phyloP scores from a whole-genome alignment of 2,797 vertebrate genomes.

The Stomatorhinus walkeri region DNA sequence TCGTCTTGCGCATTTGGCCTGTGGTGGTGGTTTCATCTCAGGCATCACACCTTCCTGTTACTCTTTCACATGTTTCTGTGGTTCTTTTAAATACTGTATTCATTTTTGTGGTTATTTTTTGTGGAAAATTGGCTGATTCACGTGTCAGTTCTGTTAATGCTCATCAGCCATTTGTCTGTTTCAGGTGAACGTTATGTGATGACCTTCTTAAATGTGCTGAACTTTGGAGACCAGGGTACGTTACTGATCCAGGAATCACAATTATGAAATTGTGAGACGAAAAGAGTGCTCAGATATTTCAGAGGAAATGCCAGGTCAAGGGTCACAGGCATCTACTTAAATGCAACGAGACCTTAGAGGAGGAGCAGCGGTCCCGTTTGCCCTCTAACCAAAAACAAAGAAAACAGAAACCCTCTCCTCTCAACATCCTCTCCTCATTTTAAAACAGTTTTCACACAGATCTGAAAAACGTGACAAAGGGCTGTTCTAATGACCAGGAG shows the following conservation, averaged over 20 bases:
- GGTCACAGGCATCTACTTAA: not conserved
- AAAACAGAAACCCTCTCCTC: not conserved
- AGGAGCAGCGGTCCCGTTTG: not conserved
- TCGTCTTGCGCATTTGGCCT: not conserved
- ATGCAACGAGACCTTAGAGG: not conserved
- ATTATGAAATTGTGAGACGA: not conserved
- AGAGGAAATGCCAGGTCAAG: not conserved
- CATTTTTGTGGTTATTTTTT: not conserved
- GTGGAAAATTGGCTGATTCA: not conserved
- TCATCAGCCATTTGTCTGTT: constrained; percentile 26
- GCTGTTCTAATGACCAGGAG: not conserved
- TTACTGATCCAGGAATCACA: constrained; percentile 6
- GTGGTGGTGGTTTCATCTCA: not conserved
- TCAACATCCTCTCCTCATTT: not conserved
- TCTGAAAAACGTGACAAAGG: not conserved
- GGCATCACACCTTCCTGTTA: not conserved
- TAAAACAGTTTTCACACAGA: not conserved
- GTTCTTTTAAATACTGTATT: not conserved
- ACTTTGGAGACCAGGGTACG: constrained; percentile 94
- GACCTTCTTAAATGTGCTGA: constrained; percentile 94
- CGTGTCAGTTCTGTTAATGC: not conserved
- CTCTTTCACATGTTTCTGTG: not conserved
- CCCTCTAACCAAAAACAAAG: not conserved
- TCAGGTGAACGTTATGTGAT: constrained; percentile 91
- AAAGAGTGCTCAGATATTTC: not conserved